Base-by-base conservation (phyloP, 2,797 vertebrate species). In the Microchirus variegatus region DNA sequence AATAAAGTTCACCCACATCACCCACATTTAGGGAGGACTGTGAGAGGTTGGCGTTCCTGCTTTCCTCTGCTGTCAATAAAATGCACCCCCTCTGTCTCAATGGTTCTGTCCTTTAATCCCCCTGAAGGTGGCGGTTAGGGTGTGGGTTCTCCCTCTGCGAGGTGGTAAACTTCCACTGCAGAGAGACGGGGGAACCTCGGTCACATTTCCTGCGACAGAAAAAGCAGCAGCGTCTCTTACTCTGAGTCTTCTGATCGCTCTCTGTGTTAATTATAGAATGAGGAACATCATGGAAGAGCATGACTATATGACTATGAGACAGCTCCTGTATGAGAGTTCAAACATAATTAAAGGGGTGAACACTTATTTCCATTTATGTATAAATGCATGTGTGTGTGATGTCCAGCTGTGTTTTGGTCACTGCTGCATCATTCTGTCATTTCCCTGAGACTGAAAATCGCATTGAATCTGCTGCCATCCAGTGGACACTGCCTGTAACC, bases 101-200 rank as follows among this genome's bases (percentile, higher is more conserved):
- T 64, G 38, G 55, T 74, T 58, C 82, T 67, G 43, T 75, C 73
- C 18, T 63, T 44, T n/a, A 53, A 9, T 75, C 48, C 53, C 59
- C 38, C 59, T 43, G 53, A 70, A 60, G 66, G 72, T 37, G 41
- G 59, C 44, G 22, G 77, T 76, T 70, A 77, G 76, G 60, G 70
- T 77, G 65, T 70, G 87, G 83, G 60, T 88, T 92, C 90, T 92
- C 90, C 89, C 73, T 51, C 59, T 51, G 65, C 15, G 52, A 78
- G 75, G 49, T 70, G 74, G 86, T 89, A 88, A 90, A 89, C 82
- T 86, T 88, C 88, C 87, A 89, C 84, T 90, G 80, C 79, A 49
- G 81, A 66, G 48, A 67, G 59, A 62, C 53, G n/a, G 63, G 70
- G 53, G 64, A 75, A 78, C 63, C 75, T 72, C 72, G 45, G 46